Conservation (phyloP, 2,888 invertebrate species). For the Ceriagrion tenellum region DNA sequence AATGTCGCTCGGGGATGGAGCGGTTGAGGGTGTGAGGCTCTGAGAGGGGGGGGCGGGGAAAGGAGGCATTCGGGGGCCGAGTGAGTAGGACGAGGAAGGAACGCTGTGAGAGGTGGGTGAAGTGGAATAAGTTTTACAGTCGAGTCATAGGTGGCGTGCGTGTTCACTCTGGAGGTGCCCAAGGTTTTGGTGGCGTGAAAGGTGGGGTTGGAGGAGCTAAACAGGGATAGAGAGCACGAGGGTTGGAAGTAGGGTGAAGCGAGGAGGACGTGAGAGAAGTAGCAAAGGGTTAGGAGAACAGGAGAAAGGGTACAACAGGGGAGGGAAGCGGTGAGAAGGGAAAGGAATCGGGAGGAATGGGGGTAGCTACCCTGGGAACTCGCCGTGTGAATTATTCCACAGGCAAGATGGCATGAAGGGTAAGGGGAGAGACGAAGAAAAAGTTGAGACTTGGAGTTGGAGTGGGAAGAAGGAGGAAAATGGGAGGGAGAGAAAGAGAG, state of each 20-base stretch:
- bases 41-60: too few relatives aligned
- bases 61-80: background rate
- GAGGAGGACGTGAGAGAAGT: background rate
- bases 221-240: background rate
- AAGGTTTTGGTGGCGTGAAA: background rate
- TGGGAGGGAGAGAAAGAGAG: background rate
- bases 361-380: background rate
- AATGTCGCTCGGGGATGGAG: background rate
- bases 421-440: background rate
- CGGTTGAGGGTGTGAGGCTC: background rate
- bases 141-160: background rate
- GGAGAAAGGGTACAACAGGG: background rate
- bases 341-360: background rate
- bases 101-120: background rate
- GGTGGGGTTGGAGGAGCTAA: background rate
- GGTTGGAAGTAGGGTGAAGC: background rate
- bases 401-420: background rate
- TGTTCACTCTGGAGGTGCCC: background rate
- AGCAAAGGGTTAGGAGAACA: background rate
- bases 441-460: too few relatives aligned
- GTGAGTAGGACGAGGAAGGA: background rate
- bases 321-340: background rate
- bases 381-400: constrained; percentile 22
- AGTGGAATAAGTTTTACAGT: background rate
- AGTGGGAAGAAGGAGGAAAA: background rate